Evolutionary conservation across 2,113 vertebrate genomes (phyloP), one percentile per base, ranked within the genome.

Genomic region (Castor canadensis): DNA sequence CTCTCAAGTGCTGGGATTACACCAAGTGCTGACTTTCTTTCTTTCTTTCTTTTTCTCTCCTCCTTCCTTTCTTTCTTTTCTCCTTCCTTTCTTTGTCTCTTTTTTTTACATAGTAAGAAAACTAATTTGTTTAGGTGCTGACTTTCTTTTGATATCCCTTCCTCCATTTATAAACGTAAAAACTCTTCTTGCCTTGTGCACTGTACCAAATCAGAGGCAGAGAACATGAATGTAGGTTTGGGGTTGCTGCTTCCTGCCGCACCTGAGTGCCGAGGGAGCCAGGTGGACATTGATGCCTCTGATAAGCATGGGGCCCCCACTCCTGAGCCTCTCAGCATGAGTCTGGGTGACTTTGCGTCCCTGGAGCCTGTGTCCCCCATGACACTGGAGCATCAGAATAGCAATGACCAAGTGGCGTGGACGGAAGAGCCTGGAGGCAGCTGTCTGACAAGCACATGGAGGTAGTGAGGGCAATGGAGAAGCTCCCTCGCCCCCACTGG

Each of bases 131-230:
- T n/a, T n/a, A n/a, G n/a, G 24, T 7, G 56, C 56, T 58, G 17
- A 58, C 5, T 22, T 45, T 72, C 38, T 76, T 93, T 89, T 72
- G 26, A 77, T 92, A 56, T 75, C 24, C 83, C 93, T 91, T 85
- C 26, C 40, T 32, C 12, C 62, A 49, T 43, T 91, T 89, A 32
- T 47, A 93, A 91, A 83, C 49, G 22, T 82, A 72, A 81, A 72
- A 82, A 28, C n/a, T 5, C 9, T 20, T 38, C 17, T 52, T 85
- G n/a, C 22, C 62, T 72, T 83, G 26, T 4, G 5, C 16, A 58
- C 58, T 79, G 13, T 24, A 19, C 64, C 89, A 35, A 62, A 79
- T 28, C 56, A 79, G 58, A 80, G n/a, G 38, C 56, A 47, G 40
- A 62, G 71, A 64, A 38, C 1, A 5, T 35, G 8, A 38, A 20